Evolutionary conservation across 2,113 vertebrate genomes (phyloP), one percentile per base, ranked within the genome.

Genomic region (Eonycteris spelaea): DNA sequence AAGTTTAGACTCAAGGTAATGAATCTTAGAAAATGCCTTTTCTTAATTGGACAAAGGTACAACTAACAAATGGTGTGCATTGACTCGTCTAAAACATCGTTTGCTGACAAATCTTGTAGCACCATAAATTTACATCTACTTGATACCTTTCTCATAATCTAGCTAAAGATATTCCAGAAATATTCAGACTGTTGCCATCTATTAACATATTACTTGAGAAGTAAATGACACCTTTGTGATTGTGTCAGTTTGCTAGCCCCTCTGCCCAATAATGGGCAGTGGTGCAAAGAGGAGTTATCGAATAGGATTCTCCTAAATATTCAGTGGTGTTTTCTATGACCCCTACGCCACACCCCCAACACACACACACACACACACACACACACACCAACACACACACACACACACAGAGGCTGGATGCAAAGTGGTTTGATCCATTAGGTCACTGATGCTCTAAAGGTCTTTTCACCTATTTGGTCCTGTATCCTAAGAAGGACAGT

Each of bases 1-100:
- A 82, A 68, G 24, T 40, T 91, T 86, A 75, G 95, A 92, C 65
- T 92, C 63, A 86, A 90, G 38, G n/a, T 26, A 55, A 70, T 67
- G 0, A 16, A 74, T 74, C 48, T 91, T 89, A 74, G 55, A 78
- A 77, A 53, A 83, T 84, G 30, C 6, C 40, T 93, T 74, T 87
- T 82, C 38, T 92, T 87, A 7, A 79, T 55, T 38, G 24, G 43
- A 51, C 65, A 15, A 87, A 51, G 7, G 7, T 18, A 63, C 59
- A 92, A 53, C 30, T 40, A 43, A 67, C 22, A 77, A 67, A 59
- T 57, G 0, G 1, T 21, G 30, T 16, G 24, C 33, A 55, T 53
- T 63, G 55, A 67, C 16, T 14, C 14, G 13, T 61, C 30, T 26
- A 38, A 79, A 74, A 38, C 55, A 1, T 84, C 38, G 11, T 90